Base-by-base conservation (phyloP, 1,140 invertebrate species). In the Caenorhabditis briggsae region DNA sequence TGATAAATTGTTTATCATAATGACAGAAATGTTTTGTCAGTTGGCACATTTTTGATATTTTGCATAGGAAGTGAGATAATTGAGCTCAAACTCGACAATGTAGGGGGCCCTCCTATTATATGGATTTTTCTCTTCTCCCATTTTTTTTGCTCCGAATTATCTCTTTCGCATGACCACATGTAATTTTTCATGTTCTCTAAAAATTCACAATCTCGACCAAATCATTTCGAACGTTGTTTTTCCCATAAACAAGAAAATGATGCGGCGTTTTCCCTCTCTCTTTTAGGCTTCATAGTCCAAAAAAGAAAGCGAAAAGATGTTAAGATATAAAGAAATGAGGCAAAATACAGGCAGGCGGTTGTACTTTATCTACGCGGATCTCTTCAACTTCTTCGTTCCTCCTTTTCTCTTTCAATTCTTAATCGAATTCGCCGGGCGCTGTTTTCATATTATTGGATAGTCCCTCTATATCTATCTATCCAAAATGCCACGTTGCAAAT, bases 221-320 rank as follows among this genome's bases (percentile, higher is more conserved):
- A n/a, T 58, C 56, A 61, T 61, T 61, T 25, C 25, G 59, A 61
- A 61, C 59, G 59, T 20, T 61, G 59, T 61, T 61, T 61, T 61
- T 61, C 3, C 25, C 25, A 12, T 18, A 61, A 61, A 61, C 59
- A 20, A 61, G 64, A 70, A 70, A 59, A 59, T n/a, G 64, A 70
- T 70, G 64, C 11, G 43, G 20, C 64, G 23, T 43, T 25, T 25
- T 25, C 70, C 14, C 23, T 46, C 33, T 46, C 43, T 41, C 43
- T 53, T 78, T 78, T 33, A 33, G 70, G 41, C 70, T 78, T 78
- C 70, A 25, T 78, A 53, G 70, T 78, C 70, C 70, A 41, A 78
- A 46, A 78, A 78, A 78, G 70, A 78, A 78, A 78, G 70, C 70
- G 70, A 78, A 78, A 78, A 78, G 70, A 78, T 78, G 70, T 78